Percentiles rank a stretch among this genome's conserved stretches.
Conservation (phyloP, 2,113 vertebrate genomes). For the Neolamprologus fasciatus region DNA sequence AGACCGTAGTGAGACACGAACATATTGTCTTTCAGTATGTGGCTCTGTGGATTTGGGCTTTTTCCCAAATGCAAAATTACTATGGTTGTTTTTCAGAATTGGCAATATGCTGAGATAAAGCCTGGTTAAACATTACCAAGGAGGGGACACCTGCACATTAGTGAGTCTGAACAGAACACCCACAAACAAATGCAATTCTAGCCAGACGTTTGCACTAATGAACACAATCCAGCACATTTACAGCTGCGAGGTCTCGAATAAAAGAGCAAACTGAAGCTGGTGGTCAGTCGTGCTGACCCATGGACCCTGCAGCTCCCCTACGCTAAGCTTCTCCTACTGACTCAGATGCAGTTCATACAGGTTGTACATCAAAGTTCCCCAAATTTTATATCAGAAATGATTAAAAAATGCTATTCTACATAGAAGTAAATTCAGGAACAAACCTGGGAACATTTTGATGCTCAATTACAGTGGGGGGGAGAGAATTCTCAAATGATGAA, state of each 20-base stretch:
- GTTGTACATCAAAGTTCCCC: neutral
- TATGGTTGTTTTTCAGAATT: neutral
- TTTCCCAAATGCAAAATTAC: neutral
- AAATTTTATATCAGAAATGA: neutral
- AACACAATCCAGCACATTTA: neutral
- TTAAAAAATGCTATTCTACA: neutral
- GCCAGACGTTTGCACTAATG: neutral
- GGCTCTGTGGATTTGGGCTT: neutral
- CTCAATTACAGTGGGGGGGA: too few species aligned
- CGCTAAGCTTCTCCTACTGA: rapidly evolving
- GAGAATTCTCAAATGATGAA: too few species aligned
- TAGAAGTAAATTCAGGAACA: neutral
- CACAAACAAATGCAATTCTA: neutral
- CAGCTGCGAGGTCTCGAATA: neutral
- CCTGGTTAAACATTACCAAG: neutral
- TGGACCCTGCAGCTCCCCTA: neutral
- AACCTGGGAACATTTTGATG: neutral
- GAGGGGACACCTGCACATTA: neutral
- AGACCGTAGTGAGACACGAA: neutral
- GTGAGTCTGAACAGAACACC: neutral
- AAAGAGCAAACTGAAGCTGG: neutral
- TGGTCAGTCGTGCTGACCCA: neutral
- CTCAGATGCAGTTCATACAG: neutral
- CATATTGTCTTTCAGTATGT: neutral
- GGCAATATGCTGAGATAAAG: neutral